Evolutionary conservation across 2,113 vertebrate species (phyloP).

Genomic region (Corythornis cristatus): DNA sequence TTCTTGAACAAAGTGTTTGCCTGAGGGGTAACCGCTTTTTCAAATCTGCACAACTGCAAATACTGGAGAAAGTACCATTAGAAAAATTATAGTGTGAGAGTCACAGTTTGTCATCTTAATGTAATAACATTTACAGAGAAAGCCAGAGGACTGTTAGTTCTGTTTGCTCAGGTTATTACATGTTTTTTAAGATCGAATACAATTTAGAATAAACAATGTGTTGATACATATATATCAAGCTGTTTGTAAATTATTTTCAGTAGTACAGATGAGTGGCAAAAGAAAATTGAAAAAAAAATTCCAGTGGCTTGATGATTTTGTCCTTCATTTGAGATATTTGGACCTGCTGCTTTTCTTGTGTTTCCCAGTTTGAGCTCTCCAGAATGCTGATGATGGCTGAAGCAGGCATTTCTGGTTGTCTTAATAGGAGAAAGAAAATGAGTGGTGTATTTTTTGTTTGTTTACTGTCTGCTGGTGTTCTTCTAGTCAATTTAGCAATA

Average conservation of each 20-base stretch:
- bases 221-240: background rate
- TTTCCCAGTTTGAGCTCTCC: background rate
- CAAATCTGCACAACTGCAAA: background rate
- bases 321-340: background rate
- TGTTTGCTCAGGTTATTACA: background rate
- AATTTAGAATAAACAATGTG: background rate
- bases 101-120: background rate
- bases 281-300: background rate
- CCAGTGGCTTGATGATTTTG: background rate
- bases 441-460: background rate
- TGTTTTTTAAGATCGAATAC: rapidly evolving
- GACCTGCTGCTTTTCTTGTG: background rate
- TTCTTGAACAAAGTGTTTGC: background rate
- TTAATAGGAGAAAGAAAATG: background rate
- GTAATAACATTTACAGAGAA: background rate
- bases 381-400: background rate
- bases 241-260: background rate
- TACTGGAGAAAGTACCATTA: background rate
- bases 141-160: rapidly evolving
- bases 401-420: background rate
- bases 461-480: background rate
- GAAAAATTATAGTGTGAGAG: background rate
- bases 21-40: background rate
- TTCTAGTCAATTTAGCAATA: background rate
- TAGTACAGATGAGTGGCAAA: background rate